A percentile compares a stretch with the other conserved stretches of the same genome.
These are phyloP conservation scores for Callorhinus ursinus DNA, from an alignment of 2,113 vertebrate species.

Conservation along the genomic window DNA sequence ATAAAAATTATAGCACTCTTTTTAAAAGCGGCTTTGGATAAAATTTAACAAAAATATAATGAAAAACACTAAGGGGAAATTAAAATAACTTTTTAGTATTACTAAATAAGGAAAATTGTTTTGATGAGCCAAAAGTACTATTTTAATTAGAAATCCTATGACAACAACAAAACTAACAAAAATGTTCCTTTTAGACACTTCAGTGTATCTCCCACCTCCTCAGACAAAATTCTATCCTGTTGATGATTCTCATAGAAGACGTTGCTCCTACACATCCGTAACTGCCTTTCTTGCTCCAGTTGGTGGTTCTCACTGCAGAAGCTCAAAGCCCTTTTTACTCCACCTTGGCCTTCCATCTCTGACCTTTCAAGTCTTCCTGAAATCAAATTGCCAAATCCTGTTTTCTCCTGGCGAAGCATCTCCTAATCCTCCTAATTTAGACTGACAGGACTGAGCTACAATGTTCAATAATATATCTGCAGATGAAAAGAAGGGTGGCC, in stretches of 20 bases:
- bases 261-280: not conserved
- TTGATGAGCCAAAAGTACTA: not conserved
- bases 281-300: not conserved
- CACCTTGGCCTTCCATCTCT: conserved; percentile 69
- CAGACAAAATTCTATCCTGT: not conserved
- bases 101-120: conserved; percentile 50
- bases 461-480: conserved; percentile 70
- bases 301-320: conserved; percentile 31
- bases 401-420: conserved; percentile 66
- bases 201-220: not conserved
- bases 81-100: conserved; percentile 49
- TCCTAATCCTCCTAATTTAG: conserved; percentile 73
- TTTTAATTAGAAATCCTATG: conserved; percentile 44
- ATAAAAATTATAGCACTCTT: not conserved
- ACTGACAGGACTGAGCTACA: conserved; percentile 69
- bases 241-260: not conserved
- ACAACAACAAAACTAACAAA: conserved; percentile 3
- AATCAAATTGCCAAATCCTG: conserved; percentile 79
- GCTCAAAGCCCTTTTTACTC: conserved; percentile 21
- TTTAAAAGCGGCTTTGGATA: conserved; percentile 30
- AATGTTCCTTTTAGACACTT: not conserved
- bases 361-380: conserved; percentile 79
- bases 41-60: conserved; percentile 42
- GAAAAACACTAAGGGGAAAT: not conserved
- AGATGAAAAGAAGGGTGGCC: conserved; percentile 52